A percentile compares a stretch with the other conserved stretches of the same genome.
Evolutionary conservation across 2,888 invertebrate genomes (phyloP).

Genomic region (Cantharis lateralis): DNA sequence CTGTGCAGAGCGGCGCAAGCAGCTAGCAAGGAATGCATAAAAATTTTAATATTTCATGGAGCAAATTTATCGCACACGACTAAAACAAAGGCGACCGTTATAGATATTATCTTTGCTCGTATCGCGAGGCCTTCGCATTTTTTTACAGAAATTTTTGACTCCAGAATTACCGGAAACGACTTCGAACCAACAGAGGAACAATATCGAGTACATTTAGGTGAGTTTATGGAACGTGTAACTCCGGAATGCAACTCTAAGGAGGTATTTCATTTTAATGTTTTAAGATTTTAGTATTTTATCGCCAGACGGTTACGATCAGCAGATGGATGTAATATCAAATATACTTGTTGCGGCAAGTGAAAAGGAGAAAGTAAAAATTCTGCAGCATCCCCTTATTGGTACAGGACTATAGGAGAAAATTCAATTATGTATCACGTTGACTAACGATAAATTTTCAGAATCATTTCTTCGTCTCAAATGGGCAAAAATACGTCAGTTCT

Average conservation of each 20-base stretch:
- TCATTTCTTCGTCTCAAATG: conserved; percentile 59
- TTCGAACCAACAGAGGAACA: conserved; percentile 41
- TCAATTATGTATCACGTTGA: neutral
- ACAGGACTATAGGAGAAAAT: conserved; percentile 10
- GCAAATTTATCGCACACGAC: conserved; percentile 49
- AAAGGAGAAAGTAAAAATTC: conserved; percentile 51
- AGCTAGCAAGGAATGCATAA: conserved; percentile 58
- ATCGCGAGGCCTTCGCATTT: conserved; percentile 50
- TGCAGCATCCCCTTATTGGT: conserved; percentile 58
- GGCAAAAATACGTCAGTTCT: conserved; percentile 58
- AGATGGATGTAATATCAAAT: conserved; percentile 56
- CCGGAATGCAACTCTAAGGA: neutral
- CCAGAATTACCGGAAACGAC: conserved; percentile 43
- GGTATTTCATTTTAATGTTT: conserved; percentile 2
- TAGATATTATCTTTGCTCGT: conserved; percentile 51
- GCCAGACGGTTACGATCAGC: conserved; percentile 48
- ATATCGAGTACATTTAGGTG: conserved; percentile 37
- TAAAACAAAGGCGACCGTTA: conserved; percentile 48
- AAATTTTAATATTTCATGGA: conserved; percentile 54
- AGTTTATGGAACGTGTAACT: conserved; percentile 1
- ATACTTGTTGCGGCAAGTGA: conserved; percentile 53
- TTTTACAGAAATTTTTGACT: conserved; percentile 49
- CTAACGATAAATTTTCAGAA: conserved; percentile 41
- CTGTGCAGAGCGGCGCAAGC: conserved; percentile 60
- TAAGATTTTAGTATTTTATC: conserved; percentile 54